A percentile compares a stretch with the other conserved stretches of the same genome.
These are phyloP conservation scores for Cyclophora punctaria DNA, from an alignment of 2,888 invertebrate genomes.

Conservation along the genomic window DNA sequence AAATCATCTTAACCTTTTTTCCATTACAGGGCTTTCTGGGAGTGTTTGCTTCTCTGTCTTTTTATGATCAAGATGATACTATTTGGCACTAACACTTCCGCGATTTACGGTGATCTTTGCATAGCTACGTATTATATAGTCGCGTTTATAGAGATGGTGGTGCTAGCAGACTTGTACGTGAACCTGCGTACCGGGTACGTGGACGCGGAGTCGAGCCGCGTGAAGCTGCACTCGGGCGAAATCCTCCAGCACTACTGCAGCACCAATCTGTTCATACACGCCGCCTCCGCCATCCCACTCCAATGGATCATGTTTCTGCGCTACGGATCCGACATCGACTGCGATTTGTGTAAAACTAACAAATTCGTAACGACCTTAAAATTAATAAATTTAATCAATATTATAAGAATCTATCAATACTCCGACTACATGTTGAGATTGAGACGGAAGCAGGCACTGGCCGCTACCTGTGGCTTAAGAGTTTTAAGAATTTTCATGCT, in stretches of 20 bases:
- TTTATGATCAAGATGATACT: conserved; percentile 16
- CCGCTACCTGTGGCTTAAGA: no score
- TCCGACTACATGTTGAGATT: conserved; percentile 19
- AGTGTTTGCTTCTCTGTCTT: conserved; percentile 16
- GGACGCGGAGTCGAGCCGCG: conserved; percentile 13
- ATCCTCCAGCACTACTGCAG: conserved; percentile 24
- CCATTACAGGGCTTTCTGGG: conserved; percentile 29
- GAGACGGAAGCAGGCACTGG: conserved; percentile 4
- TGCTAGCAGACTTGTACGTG: conserved; percentile 24
- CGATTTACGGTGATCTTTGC: conserved; percentile 10
- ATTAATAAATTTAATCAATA: conserved; percentile 17
- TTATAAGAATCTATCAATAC: conserved; percentile 23
- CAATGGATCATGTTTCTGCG: conserved; percentile 25
- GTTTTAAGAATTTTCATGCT: no score
- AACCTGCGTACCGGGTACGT: conserved; percentile 26
- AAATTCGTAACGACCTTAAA: conserved; percentile 19
- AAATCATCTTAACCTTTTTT: no score
- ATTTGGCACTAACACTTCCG: conserved; percentile 22
- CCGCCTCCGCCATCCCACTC: conserved; percentile 26
- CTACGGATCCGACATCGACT: conserved; percentile 19
- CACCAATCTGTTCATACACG: conserved; percentile 27
- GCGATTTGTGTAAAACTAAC: conserved; percentile 22
- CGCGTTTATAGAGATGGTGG: conserved; percentile 18
- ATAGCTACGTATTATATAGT: conserved; percentile 14
- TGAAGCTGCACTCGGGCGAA: conserved; percentile 19